phyloP scores from a whole-genome alignment of 2,113 vertebrate genomes.

The Esox niger region DNA sequence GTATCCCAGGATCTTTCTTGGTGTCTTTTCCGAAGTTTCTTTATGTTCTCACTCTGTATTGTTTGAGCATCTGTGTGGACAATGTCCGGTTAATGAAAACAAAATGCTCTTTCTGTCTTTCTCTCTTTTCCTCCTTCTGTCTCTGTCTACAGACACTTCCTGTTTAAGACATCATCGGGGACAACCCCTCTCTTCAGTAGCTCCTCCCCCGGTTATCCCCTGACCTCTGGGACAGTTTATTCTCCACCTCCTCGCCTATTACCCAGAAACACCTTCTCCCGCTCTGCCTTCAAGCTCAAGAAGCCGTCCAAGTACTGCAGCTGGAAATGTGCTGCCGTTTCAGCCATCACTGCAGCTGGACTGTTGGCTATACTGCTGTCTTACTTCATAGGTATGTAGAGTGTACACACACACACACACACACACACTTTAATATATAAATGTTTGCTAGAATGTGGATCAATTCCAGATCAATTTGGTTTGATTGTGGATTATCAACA shows the following conservation, averaged over 20 bases:
- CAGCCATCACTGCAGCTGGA: conserved; percentile 89
- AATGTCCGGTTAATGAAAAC: not conserved
- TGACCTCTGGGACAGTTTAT: conserved; percentile 97
- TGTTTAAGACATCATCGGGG: conserved; percentile 98
- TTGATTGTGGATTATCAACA: not conserved
- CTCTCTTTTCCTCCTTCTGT: not conserved
- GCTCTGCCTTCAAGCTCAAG: conserved; percentile 98
- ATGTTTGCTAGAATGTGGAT: no score
- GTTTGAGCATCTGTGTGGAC: not conserved
- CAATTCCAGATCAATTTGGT: not conserved
- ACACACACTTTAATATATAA: no score
- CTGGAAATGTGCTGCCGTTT: conserved; percentile 97
- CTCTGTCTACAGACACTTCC: conserved; percentile 83
- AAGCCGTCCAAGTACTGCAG: conserved; percentile 99
- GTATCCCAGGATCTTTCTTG: not conserved
- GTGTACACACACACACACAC: not conserved
- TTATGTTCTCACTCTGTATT: not conserved
- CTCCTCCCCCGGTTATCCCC: conserved; percentile 93
- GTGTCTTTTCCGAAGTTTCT: conserved; percentile 6
- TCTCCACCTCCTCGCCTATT: conserved; percentile 94
- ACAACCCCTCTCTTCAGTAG: conserved; percentile 98
- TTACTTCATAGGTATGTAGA: conserved; percentile 66
- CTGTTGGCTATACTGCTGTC: conserved; percentile 93
- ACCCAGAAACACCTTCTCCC: conserved; percentile 96
- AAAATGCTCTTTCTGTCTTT: not conserved